phyloP scores from a whole-genome alignment of 1,140 invertebrate species.

The honey bee (Apis mellifera) region Amel_HAv3.1 CM009940.2:7705001-7705500 shows the following conservation, averaged over 20 bases:
- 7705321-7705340: no score
- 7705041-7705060: no score
- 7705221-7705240: no score
- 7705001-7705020: conserved; percentile 1
- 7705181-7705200: no score
- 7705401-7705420: neutral
- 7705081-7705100: no score
- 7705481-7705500: conserved; percentile 25
- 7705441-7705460: conserved; percentile 11
- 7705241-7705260: neutral
- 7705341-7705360: neutral
- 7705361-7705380: neutral
- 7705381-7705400: neutral
- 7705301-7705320: neutral
- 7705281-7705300: neutral
- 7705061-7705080: no score
- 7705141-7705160: no score
- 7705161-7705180: no score
- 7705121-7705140: no score
- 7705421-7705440: neutral
- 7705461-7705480: conserved; percentile 40
- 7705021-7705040: neutral
- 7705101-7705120: no score
- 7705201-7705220: no score
- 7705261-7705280: neutral